Evolutionary conservation across 2,888 invertebrate genomes (phyloP), one percentile per base, ranked within the genome.

Genomic region (Troides oblongomaculatus): DNA sequence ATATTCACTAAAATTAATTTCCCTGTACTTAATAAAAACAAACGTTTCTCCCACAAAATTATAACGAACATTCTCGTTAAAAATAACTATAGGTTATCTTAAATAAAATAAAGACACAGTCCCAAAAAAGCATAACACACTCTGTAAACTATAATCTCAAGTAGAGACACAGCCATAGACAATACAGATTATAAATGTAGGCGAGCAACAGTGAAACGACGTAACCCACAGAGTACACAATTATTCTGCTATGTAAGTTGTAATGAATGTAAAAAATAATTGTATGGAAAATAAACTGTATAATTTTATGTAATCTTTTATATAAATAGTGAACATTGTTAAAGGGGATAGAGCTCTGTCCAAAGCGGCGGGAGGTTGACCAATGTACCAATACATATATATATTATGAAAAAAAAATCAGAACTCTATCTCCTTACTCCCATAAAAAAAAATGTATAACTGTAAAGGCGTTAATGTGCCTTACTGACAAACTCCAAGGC

Each of bases 221-320:
- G n/a, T 2, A 21, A 57, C 7, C 21, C 25, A 59, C 59, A 25
- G 59, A 63, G 25, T 53, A 62, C 75, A 59, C 78, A 25, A 10
- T 5, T n/a, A 18, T 57, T 36, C 17, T 58, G 12, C 23, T 53
- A 50, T 56, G 50, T 10, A 60, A 5, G 21, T 66, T 30, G 17
- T 50, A 60, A 6, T n/a, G 23, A 21, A 14, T 60, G 53, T 63
- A 63, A 66, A 53, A 18, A 61, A 53, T 61, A 23, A 61, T 53
- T 66, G 66, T 61, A 39, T 53, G 30, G 39, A 25, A 62, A 62
- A 23, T 23, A 56, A 56, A 56, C 14, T 46, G 46, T 46, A 46
- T 56, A 46, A 65, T 65, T 62, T 56, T 39, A 23, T 66, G 66
- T 66, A 65, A 65, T 14, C 25, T 65, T 65, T 46, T 64, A 56